Evolutionary conservation across 1,140 invertebrate species (phyloP), one percentile per base, ranked within the genome.

Genomic region (Micrasema longulum): DNA sequence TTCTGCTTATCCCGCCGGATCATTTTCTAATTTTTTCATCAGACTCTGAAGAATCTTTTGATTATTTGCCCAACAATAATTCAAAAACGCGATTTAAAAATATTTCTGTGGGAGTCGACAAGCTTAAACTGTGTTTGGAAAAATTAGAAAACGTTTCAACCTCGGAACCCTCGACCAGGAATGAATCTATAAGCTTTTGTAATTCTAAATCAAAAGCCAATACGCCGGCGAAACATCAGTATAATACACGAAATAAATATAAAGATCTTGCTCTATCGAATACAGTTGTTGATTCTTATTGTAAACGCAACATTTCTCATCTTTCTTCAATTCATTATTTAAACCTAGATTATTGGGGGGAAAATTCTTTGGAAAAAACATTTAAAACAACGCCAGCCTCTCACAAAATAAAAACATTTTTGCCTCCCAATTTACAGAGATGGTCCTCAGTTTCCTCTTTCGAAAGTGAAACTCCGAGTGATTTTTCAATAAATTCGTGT

Each of bases 1-100:
- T 94, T 68, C 79, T 94, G 71, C 81, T 92, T 68, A 91, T 93
- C 79, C 91, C 92, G 60, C 92, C 92, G 9, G 88, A 92, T 81
- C 89, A 91, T 73, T 92, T 91, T 78, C 74, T 87, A 36, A 83
- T 89, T 35, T 80, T 82, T 71, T 84, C 82, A 43, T 86, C 88
- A 16, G 86, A 85, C 4, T 87, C 87, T 6, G 86, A 89, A n/a
- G 80, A 85, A 71, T 84, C 77, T 22, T 76, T 80, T 6, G 62
- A 31, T 31, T 31, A 31, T 31, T 31, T 31, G 2, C 2, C 26
- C 7, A 31, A 31, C 9, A 26, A n/a, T 11, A 55, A 43, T n/a
- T 57, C 38, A 11, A 23, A 62, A 20, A 70, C 36, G 35, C 1
- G 23, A 16, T 64, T 91, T n/a, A 87, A 87, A n/a, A 88, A 87